Percentiles rank a stretch among this genome's conserved stretches.
phyloP scores from a whole-genome alignment of 2,113 vertebrate genomes.

The Corapipo altera region DNA sequence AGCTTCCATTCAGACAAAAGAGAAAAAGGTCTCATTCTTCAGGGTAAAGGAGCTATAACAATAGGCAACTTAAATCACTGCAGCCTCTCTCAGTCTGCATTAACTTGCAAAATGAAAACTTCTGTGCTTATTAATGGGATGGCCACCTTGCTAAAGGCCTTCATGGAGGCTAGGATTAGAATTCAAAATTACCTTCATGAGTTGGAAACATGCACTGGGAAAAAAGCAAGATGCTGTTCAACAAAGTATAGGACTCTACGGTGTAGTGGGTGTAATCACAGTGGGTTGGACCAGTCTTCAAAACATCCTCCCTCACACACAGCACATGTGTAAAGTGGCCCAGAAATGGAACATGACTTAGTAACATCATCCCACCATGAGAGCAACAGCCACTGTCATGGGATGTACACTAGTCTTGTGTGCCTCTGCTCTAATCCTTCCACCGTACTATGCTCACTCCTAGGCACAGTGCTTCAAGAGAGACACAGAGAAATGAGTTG shows the following conservation, averaged over 20 bases:
- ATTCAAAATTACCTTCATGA: not conserved
- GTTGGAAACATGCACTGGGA: not conserved
- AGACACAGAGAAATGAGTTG: not conserved
- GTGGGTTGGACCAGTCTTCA: not conserved
- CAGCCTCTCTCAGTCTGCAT: not conserved
- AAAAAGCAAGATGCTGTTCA: not conserved
- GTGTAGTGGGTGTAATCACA: not conserved
- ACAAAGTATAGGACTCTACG: not conserved
- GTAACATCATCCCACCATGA: not conserved
- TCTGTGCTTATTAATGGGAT: not conserved
- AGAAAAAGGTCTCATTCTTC: not conserved
- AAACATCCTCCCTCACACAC: rapidly evolving
- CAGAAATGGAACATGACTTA: not conserved
- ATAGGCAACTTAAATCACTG: not conserved
- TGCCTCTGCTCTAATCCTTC: not conserved
- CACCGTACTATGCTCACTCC: not conserved
- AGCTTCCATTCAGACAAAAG: not conserved
- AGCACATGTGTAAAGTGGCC: rapidly evolving
- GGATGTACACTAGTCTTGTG: rapidly evolving
- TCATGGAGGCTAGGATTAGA: not conserved
- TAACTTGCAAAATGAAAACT: constrained; percentile 2
- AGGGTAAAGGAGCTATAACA: not conserved
- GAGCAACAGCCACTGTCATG: not conserved
- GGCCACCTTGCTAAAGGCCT: not conserved
- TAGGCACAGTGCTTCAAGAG: not conserved